A percentile compares a stretch with the other conserved stretches of the same genome.
Evolutionary conservation across 2,113 vertebrate genomes (phyloP).

Genomic region (human (Homo sapiens)): DNA sequence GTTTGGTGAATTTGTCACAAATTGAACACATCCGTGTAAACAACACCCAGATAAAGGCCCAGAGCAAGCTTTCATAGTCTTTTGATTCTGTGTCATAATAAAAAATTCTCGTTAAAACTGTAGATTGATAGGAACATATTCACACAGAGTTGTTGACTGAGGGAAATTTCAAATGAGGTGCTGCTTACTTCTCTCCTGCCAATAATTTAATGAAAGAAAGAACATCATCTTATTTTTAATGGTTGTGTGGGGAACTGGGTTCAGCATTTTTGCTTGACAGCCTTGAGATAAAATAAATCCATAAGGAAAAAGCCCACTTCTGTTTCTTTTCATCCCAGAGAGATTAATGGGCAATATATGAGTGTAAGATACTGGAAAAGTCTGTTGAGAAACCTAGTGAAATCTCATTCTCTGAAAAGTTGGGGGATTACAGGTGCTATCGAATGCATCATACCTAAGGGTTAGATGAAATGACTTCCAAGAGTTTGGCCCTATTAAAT

Average conservation of each 20-base stretch:
- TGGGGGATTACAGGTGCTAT: neutral
- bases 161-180: neutral
- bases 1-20: neutral
- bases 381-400: constrained; percentile 24
- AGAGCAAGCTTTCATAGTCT: neutral
- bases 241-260: neutral
- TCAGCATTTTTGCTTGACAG: neutral
- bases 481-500: neutral
- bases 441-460: neutral
- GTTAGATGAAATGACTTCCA: neutral
- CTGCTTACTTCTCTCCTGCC: neutral
- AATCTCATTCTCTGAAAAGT: constrained; percentile 9
- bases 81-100: neutral
- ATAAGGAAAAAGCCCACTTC: neutral
- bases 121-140: neutral
- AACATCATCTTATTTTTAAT: constrained; percentile 11
- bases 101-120: neutral
- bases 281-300: constrained; percentile 35
- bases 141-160: neutral
- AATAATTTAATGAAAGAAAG: constrained; percentile 24
- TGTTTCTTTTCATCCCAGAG: neutral
- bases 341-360: neutral
- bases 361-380: neutral
- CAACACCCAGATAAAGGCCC: neutral
- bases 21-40: neutral